Evolutionary conservation across 2,113 vertebrate genomes (phyloP).

Genomic region (Gnathonemus longibarbis): DNA sequence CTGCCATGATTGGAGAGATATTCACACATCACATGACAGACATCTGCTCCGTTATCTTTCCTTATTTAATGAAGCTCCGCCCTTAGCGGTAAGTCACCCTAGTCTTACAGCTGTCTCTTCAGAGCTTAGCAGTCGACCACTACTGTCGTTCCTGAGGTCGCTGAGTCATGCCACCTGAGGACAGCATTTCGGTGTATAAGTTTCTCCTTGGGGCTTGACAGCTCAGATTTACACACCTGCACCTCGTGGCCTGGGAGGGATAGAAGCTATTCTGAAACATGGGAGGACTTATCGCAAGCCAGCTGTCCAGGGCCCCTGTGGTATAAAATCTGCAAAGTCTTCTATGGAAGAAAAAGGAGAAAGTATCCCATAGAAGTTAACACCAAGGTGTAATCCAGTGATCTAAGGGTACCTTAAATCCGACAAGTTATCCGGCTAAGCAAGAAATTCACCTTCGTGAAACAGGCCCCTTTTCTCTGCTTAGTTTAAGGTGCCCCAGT

Average conservation of each 20-base stretch:
- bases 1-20: conserved; percentile 14
- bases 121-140: conserved; percentile 14
- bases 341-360: neutral
- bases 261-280: conserved; percentile 36
- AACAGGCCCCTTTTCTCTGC: too few relatives aligned
- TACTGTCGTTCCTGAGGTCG: conserved; percentile 23
- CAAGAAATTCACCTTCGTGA: too few relatives aligned
- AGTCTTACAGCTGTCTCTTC: neutral
- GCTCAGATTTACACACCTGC: conserved; percentile 44
- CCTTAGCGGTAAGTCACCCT: conserved; percentile 7
- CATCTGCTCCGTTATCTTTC: conserved; percentile 34
- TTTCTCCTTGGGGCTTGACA: conserved; percentile 36
- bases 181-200: conserved; percentile 17
- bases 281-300: conserved; percentile 49
- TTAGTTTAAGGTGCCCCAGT: neutral
- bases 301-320: conserved; percentile 43
- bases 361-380: neutral
- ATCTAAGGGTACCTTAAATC: neutral
- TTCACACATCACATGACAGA: conserved; percentile 45
- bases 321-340: neutral
- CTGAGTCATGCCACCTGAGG: conserved; percentile 45
- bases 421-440: too few relatives aligned
- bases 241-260: neutral
- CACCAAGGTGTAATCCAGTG: neutral
- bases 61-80: neutral